Evolutionary conservation across 2,797 vertebrate genomes (phyloP).

Genomic region (Paratrypauchen microcephalus): DNA sequence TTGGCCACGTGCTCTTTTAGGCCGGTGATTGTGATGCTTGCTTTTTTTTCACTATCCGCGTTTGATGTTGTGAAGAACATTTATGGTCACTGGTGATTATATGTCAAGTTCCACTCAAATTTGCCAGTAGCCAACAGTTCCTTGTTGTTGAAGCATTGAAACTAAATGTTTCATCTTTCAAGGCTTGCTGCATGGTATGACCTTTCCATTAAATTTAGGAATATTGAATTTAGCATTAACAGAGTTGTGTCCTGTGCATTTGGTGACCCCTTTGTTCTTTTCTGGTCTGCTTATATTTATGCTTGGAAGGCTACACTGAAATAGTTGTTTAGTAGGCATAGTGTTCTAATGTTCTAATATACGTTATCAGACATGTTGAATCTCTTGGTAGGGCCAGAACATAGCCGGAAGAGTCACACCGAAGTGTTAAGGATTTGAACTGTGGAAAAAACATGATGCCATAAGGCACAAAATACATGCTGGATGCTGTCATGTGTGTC

Average conservation of each 20-base stretch:
- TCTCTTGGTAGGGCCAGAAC: background rate
- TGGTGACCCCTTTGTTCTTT: background rate
- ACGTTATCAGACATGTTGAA: background rate
- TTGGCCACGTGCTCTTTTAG: background rate
- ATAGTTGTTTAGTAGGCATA: too few relatives aligned
- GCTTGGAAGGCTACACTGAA: background rate
- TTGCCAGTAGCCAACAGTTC: background rate
- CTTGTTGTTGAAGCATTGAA: background rate
- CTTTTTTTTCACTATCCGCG: background rate
- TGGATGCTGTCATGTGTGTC: slow-evolving; percentile 43
- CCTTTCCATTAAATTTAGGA: background rate
- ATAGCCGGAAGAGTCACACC: slow-evolving; percentile 14
- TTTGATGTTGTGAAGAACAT: background rate
- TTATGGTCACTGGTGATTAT: background rate
- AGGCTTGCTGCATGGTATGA: background rate
- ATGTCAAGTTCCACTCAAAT: background rate
- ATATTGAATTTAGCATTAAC: too few relatives aligned
- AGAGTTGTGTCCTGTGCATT: background rate
- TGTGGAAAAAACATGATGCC: slow-evolving; percentile 52
- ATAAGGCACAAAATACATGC: slow-evolving; percentile 57
- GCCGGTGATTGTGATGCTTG: background rate
- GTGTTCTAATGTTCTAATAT: too few relatives aligned
- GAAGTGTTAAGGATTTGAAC: slow-evolving; percentile 4
- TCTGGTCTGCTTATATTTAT: background rate
- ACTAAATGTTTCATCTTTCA: background rate